These are phyloP conservation scores for Poecilia wingei DNA, from an alignment of 2,797 vertebrate genomes.

Conservation along the genomic window DNA sequence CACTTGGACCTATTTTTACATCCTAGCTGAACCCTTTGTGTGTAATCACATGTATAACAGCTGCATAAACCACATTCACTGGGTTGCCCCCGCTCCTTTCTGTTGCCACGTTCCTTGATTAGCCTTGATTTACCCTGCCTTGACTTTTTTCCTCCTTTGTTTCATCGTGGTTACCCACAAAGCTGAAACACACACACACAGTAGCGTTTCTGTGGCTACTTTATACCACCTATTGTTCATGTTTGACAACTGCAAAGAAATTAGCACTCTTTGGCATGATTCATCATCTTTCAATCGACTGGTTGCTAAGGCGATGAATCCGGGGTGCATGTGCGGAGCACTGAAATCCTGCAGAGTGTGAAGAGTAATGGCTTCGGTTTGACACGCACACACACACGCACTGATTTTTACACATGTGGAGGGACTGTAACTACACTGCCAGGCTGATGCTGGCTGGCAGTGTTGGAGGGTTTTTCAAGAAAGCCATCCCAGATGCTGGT, in stretches of 20 bases:
- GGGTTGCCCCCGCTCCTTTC: not conserved
- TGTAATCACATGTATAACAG: conserved; percentile 11
- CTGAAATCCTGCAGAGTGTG: conserved; percentile 60
- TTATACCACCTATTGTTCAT: conserved; percentile 68
- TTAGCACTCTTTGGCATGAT: conserved; percentile 73
- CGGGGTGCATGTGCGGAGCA: conserved; percentile 56
- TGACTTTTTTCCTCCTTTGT: conserved; percentile 8
- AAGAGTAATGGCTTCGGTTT: conserved; percentile 49
- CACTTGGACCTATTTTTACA: conserved; percentile 17
- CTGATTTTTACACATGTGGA: conserved; percentile 20
- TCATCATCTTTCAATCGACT: conserved; percentile 76
- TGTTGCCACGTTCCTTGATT: conserved; percentile 10
- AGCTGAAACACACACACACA: conserved; percentile 16
- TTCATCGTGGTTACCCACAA: conserved; percentile 27
- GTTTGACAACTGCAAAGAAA: conserved; percentile 76
- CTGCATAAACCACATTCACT: conserved; percentile 7
- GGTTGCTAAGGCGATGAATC: conserved; percentile 79
- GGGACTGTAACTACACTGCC: conserved; percentile 19
- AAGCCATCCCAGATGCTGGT: conserved; percentile 59
- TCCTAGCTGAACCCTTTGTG: conserved; percentile 14
- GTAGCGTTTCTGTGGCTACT: conserved; percentile 62
- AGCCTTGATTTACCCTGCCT: conserved; percentile 22
- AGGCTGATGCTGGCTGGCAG: conserved; percentile 26
- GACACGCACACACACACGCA: conserved; percentile 42
- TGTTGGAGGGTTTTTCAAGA: conserved; percentile 37